A percentile compares a stretch with the other conserved stretches of the same genome.
Evolutionary conservation across 1,140 invertebrate genomes (phyloP).

Genomic region (Harlomillsia oculata): DNA sequence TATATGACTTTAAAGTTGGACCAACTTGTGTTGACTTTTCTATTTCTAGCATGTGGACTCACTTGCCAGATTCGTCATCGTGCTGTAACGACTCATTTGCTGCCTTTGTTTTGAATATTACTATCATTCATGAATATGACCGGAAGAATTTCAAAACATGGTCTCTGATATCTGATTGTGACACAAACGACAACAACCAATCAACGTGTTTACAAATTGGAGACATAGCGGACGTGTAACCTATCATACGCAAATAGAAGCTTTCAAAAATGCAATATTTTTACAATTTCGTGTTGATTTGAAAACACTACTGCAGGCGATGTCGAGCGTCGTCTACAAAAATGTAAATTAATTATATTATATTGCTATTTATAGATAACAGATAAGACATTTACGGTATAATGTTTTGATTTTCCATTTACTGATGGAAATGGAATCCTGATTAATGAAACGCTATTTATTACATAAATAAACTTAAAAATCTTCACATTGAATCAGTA

Average conservation of each 20-base stretch:
- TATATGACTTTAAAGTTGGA: too few relatives aligned
- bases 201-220: too few relatives aligned
- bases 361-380: too few relatives aligned
- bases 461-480: neutral
- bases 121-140: constrained; percentile 4
- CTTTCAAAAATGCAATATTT: too few relatives aligned
- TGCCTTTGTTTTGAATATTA: constrained; percentile 4
- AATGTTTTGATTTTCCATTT: constrained; percentile 6
- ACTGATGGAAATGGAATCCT: constrained; percentile 8
- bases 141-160: constrained; percentile 1
- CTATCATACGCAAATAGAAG: too few relatives aligned
- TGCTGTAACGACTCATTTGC: neutral
- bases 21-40: too few relatives aligned
- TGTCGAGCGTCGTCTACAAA: too few relatives aligned
- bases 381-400: too few relatives aligned
- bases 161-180: constrained; percentile 1
- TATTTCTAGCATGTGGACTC: constrained; percentile 13
- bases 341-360: too few relatives aligned
- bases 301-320: too few relatives aligned
- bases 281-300: too few relatives aligned
- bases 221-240: too few relatives aligned
- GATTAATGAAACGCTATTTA: neutral
- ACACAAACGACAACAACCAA: neutral
- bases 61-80: constrained; percentile 20
- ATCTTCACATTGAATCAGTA: neutral